Conservation (phyloP, 2,888 invertebrate species). For the Eupithecia pulchellata region DNA sequence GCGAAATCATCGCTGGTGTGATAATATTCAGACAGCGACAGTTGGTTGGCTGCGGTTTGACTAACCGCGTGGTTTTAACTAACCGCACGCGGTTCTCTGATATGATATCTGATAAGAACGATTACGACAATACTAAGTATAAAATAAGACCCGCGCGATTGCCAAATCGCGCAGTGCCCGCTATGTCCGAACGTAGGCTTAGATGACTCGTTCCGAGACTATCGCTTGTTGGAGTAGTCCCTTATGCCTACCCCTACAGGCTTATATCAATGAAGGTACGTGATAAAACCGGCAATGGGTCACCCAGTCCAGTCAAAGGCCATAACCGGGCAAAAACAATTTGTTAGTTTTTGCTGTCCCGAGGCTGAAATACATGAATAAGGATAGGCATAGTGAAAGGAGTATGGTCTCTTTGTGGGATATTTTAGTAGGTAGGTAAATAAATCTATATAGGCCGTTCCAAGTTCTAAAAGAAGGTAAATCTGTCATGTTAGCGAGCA, state of each 20-base stretch:
- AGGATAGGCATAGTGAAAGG: neutral
- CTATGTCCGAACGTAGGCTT: no score
- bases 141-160: no score
- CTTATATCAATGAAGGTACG: slow-evolving; percentile 28
- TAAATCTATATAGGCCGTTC: no score
- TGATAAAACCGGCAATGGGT: slow-evolving; percentile 44
- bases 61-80: no score
- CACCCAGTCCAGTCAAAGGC: slow-evolving; percentile 54
- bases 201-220: neutral
- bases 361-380: slow-evolving; percentile 66
- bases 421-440: neutral
- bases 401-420: slow-evolving; percentile 9
- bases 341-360: slow-evolving; percentile 64
- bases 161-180: no score
- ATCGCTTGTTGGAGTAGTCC: neutral
- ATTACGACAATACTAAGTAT: no score
- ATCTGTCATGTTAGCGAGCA: no score
- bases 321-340: slow-evolving; percentile 68
- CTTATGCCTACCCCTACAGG: neutral
- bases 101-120: no score
- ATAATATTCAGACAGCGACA: no score
- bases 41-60: no score
- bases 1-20: neutral
- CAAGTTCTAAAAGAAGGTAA: no score
- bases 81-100: no score